phyloP scores from a whole-genome alignment of 2,113 vertebrate species.

The Vombatus ursinus region DNA sequence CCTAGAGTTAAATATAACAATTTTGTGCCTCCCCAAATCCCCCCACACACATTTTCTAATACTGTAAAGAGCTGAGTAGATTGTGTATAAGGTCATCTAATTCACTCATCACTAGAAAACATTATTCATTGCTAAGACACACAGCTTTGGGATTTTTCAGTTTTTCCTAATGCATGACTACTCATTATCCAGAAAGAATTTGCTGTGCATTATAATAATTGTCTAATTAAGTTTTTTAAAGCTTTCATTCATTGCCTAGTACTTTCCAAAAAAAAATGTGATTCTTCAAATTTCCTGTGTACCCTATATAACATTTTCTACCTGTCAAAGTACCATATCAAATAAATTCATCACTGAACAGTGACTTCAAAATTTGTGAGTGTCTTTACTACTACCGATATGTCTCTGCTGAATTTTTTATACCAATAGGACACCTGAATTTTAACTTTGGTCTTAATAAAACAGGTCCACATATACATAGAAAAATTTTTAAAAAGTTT shows the following conservation, averaged over 20 bases:
- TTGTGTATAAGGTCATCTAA: background rate
- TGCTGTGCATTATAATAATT: constrained; percentile 1
- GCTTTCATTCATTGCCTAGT: background rate
- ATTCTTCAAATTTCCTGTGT: background rate
- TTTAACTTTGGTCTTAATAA: background rate
- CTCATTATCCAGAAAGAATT: background rate
- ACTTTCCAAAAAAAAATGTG: constrained; percentile 3
- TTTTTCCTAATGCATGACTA: constrained; percentile 15
- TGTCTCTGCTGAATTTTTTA: background rate
- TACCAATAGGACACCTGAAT: background rate
- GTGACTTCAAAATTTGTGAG: background rate
- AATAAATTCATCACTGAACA: background rate
- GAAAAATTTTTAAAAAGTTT: background rate
- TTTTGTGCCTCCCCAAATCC: background rate
- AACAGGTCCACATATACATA: background rate
- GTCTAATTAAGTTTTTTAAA: background rate
- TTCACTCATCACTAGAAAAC: background rate
- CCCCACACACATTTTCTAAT: background rate
- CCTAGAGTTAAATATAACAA: background rate
- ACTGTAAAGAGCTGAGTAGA: background rate
- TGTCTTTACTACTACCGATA: background rate
- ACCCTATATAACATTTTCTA: background rate
- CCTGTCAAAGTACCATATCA: background rate
- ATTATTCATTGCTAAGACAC: background rate
- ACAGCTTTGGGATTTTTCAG: background rate